Conservation (phyloP, 2,113 vertebrate species). For the Campylomormyrus tamandua region DNA sequence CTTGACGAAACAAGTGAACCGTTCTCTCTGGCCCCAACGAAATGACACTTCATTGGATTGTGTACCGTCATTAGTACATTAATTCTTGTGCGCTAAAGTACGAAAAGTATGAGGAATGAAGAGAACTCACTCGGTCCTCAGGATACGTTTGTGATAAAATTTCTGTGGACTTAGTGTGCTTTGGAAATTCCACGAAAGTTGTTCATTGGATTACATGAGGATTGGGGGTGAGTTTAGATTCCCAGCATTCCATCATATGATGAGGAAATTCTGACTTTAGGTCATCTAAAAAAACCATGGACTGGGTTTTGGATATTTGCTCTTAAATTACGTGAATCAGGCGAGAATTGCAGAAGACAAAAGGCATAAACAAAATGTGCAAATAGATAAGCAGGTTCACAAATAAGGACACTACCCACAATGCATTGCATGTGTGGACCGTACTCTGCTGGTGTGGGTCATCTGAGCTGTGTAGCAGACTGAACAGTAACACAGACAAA, state of each 20-base stretch:
- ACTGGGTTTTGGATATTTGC: neutral
- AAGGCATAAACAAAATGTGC: neutral
- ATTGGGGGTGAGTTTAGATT: neutral
- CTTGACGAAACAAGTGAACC: neutral
- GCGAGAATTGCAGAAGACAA: neutral
- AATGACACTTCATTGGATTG: too few species aligned
- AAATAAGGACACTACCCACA: neutral
- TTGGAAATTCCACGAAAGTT: neutral
- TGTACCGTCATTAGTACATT: neutral
- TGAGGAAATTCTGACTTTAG: neutral
- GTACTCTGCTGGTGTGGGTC: conserved; percentile 7
- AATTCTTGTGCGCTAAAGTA: neutral
- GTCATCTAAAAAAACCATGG: neutral
- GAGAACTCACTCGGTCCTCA: neutral
- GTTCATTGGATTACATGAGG: neutral
- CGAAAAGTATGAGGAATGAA: neutral
- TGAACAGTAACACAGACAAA: conserved; percentile 16
- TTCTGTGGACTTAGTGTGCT: neutral
- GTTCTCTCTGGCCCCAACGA: neutral
- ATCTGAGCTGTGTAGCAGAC: conserved; percentile 29
- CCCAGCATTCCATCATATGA: neutral
- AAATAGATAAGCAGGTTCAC: neutral
- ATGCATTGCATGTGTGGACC: neutral
- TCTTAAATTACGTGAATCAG: neutral
- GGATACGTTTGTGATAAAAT: neutral